Conservation (phyloP, 2,113 vertebrate genomes). For the zebrafish (Danio rerio) region GRCz12tu NC_133192.1:5484001-5484500, state of each 20-base stretch:
- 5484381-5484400: slow-evolving; percentile 97
- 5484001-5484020: no score
- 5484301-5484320: background rate
- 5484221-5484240: slow-evolving; percentile 81
- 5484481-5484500: no score
- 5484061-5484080: background rate
- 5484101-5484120: slow-evolving; percentile 91
- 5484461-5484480: slow-evolving; percentile 58
- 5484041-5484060: background rate
- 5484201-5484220: slow-evolving; percentile 94
- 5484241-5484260: background rate
- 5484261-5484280: background rate
- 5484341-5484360: slow-evolving; percentile 96
- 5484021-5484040: no score
- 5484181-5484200: slow-evolving; percentile 89
- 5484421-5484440: slow-evolving; percentile 93
- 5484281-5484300: no score
- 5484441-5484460: slow-evolving; percentile 95
- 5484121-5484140: slow-evolving; percentile 90
- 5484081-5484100: slow-evolving; percentile 99
- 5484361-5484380: slow-evolving; percentile 94
- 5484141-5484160: slow-evolving; percentile 92
- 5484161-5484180: slow-evolving; percentile 87
- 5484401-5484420: slow-evolving; percentile 97
- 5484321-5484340: slow-evolving; percentile 90